These are phyloP conservation scores for Puntigrus tetrazona DNA, from an alignment of 2,113 vertebrate species.

Conservation along the genomic window DNA sequence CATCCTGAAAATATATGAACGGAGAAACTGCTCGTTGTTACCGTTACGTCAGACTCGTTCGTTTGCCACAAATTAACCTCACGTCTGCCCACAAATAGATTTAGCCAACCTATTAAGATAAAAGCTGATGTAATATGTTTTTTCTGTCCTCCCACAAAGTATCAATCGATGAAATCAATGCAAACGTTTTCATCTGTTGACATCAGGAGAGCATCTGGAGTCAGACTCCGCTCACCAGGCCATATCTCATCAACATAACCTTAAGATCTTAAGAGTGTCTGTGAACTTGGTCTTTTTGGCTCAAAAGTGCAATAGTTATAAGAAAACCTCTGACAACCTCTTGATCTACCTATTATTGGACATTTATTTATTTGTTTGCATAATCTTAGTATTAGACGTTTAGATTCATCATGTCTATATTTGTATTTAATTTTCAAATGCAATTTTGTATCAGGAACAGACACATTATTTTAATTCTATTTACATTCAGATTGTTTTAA, in stretches of 20 bases:
- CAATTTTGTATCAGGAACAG: too few relatives aligned
- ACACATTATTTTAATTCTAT: too few relatives aligned
- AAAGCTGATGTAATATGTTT: not conserved
- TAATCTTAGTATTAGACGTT: too few relatives aligned
- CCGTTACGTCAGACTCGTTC: not conserved
- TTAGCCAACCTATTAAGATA: not conserved
- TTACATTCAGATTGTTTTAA: too few relatives aligned
- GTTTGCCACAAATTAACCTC: not conserved
- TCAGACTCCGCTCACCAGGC: not conserved
- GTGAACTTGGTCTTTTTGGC: not conserved
- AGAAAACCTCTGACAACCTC: too few relatives aligned
- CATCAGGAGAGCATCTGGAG: not conserved
- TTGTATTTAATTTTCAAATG: too few relatives aligned
- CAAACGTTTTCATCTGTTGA: not conserved
- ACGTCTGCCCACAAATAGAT: too few relatives aligned
- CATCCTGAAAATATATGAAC: not conserved
- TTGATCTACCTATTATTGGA: too few relatives aligned
- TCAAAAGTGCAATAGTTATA: too few relatives aligned
- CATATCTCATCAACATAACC: not conserved
- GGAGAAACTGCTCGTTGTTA: not conserved
- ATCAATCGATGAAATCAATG: not conserved
- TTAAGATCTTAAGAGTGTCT: not conserved
- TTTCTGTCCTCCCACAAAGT: not conserved
- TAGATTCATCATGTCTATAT: too few relatives aligned
- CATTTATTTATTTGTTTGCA: too few relatives aligned